Conservation (phyloP, 2,888 invertebrate species). For the Herminia tarsipennalis region DNA sequence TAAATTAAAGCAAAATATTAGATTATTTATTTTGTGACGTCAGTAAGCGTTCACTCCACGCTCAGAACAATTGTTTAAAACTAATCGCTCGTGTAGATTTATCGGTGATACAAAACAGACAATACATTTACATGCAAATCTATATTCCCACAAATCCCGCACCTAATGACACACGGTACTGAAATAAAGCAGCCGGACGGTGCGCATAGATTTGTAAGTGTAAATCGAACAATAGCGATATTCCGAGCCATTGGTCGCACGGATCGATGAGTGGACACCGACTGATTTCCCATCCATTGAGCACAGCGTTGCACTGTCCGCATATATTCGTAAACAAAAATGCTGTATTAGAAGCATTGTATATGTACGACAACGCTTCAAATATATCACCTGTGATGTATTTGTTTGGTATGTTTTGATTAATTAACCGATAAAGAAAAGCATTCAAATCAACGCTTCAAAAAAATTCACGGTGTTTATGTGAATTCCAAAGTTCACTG, state of each 20-base stretch:
- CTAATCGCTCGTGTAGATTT: background rate
- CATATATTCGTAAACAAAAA: constrained; percentile 38
- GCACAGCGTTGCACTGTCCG: constrained; percentile 39
- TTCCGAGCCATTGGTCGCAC: constrained; percentile 65
- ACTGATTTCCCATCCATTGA: constrained; percentile 67
- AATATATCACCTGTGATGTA: background rate
- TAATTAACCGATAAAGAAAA: too few relatives aligned
- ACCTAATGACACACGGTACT: background rate
- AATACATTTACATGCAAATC: background rate
- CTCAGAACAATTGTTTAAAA: background rate
- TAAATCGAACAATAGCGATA: constrained; percentile 69
- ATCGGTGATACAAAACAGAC: background rate
- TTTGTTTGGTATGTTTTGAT: too few relatives aligned
- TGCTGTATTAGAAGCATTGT: constrained; percentile 21
- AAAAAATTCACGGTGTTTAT: too few relatives aligned
- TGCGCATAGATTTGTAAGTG: constrained; percentile 57
- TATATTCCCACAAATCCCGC: constrained; percentile 1
- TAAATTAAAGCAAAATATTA: too few relatives aligned
- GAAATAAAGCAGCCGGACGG: constrained; percentile 11
- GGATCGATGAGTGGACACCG: constrained; percentile 62
- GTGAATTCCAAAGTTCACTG: too few relatives aligned
- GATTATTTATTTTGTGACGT: too few relatives aligned
- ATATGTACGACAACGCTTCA: constrained; percentile 17
- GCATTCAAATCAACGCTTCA: too few relatives aligned
- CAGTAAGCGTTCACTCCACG: too few relatives aligned